Evolutionary conservation across 2,113 vertebrate genomes (phyloP), one percentile per base, ranked within the genome.

Genomic region (Petrocephalus microphthalmus): DNA sequence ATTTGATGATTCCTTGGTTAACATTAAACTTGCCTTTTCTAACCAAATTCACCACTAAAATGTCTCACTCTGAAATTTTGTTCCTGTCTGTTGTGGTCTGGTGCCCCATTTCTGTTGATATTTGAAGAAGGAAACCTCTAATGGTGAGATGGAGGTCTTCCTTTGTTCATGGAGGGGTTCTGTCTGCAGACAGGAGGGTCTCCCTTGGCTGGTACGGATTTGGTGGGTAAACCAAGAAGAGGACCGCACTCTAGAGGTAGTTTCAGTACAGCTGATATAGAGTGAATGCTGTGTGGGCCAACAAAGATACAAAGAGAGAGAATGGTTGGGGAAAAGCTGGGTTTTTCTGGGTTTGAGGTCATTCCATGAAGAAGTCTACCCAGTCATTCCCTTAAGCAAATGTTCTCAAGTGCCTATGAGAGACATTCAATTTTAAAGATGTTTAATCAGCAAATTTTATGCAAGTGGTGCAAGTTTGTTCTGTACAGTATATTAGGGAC

Each of bases 11-110:
- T 78, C 33, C 33, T 78, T 78, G 71, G 71, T 78, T 78, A 78
- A 78, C 71, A 78, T 78, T 78, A 78, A 78, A 78, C 71, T 78
- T 78, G 71, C 33, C 33, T 78, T 78, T 78, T 78, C 71, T 87
- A 54, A 87, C 57, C 54, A 57, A 45, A 87, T 47, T 87, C 33
- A 47, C 85, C n/a, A 60, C 33, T 42, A 47, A 64, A 87, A 87
- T 11, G 56, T 64, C 37, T 87, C 57, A 60, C n/a, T 86, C 20
- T 86, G 25, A 45, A 25, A 67, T 67, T 67, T n/a, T 67, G n/a
- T 78, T 29, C 71, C 71, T 78, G 71, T 42, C 33, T 42, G 37
- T 87, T 2, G 1, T 87, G 33, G 19, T 57, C 67, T 74, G 67
- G 67, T 74, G 67, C 67, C 67, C 67, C 5, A 7, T 74, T 42